These are phyloP conservation scores for Excalfactoria chinensis DNA, from an alignment of 2,113 vertebrate species.

Conservation along the genomic window DNA sequence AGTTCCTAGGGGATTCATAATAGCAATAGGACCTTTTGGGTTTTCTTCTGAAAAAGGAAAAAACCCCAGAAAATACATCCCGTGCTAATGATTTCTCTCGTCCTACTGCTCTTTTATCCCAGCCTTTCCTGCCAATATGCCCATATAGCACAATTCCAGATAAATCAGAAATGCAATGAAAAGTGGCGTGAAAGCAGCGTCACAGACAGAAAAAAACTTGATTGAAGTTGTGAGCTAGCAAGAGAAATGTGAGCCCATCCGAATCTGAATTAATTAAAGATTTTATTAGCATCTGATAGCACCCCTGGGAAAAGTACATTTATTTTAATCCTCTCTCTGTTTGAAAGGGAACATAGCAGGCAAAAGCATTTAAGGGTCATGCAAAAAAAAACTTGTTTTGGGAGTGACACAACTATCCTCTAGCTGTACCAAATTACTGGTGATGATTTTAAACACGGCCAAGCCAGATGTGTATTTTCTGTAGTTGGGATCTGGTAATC, in stretches of 20 bases:
- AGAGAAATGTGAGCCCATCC: conserved; percentile 72
- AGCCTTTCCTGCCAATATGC: conserved; percentile 65
- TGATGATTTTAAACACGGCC: background rate
- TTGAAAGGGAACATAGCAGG: conserved; percentile 58
- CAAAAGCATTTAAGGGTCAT: conserved; percentile 14
- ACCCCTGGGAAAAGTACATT: conserved; percentile 50
- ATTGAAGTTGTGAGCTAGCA: conserved; percentile 72
- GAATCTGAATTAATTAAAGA: conserved; percentile 78
- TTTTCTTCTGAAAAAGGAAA: background rate
- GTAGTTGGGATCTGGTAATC: background rate
- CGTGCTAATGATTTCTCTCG: conserved; percentile 68
- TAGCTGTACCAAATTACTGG: background rate
- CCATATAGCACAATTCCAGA: conserved; percentile 60
- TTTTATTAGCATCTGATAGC: conserved; percentile 74
- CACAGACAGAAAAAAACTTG: conserved; percentile 53
- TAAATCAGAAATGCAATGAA: conserved; percentile 69
- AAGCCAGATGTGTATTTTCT: background rate
- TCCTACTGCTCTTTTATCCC: conserved; percentile 62
- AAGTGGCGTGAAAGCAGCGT: conserved; percentile 70
- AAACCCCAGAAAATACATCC: conserved; percentile 47
- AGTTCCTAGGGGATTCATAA: conserved; percentile 64
- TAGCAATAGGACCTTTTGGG: conserved; percentile 53
- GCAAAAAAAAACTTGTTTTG: background rate
- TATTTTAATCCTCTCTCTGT: conserved; percentile 21
- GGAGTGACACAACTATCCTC: background rate